A percentile compares a stretch with the other conserved stretches of the same genome.
These are phyloP conservation scores for Chrosomus eos DNA, from an alignment of 2,797 vertebrate species.

Conservation along the genomic window DNA sequence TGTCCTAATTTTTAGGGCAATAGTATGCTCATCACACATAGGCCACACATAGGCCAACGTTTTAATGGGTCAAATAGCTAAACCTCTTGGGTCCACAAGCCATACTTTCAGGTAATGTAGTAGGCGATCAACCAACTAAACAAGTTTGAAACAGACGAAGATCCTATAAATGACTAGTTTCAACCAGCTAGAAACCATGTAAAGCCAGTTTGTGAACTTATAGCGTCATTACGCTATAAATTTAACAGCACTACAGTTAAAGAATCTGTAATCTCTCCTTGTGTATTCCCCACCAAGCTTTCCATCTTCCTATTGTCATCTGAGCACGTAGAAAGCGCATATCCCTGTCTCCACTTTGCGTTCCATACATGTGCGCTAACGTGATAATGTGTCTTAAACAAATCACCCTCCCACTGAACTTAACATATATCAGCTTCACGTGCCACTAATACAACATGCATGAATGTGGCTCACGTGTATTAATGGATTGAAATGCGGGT, in stretches of 20 bases:
- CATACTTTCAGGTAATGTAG: not conserved
- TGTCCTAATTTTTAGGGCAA: too few species aligned
- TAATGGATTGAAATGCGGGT: conserved; percentile 16
- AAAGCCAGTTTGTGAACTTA: not conserved
- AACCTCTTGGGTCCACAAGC: not conserved
- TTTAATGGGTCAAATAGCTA: not conserved
- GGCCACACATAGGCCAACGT: too few species aligned
- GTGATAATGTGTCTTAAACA: conserved; percentile 33
- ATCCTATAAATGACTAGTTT: not conserved
- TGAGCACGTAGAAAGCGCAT: not conserved
- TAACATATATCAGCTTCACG: conserved; percentile 26
- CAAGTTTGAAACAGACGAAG: not conserved
- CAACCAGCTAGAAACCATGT: not conserved
- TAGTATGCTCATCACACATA: too few species aligned
- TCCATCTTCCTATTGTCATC: conserved; percentile 10
- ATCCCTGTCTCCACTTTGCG: conserved; percentile 23
- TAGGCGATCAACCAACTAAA: not conserved
- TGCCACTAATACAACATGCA: not conserved
- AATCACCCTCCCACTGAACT: conserved; percentile 30
- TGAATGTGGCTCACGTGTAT: conserved; percentile 3
- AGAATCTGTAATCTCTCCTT: not conserved
- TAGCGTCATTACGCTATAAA: not conserved
- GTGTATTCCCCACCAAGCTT: conserved; percentile 10
- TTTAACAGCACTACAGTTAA: not conserved
- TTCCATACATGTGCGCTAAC: conserved; percentile 36